phyloP scores from a whole-genome alignment of 2,888 invertebrate species.

The Synanthedon andrenaeformis region DNA sequence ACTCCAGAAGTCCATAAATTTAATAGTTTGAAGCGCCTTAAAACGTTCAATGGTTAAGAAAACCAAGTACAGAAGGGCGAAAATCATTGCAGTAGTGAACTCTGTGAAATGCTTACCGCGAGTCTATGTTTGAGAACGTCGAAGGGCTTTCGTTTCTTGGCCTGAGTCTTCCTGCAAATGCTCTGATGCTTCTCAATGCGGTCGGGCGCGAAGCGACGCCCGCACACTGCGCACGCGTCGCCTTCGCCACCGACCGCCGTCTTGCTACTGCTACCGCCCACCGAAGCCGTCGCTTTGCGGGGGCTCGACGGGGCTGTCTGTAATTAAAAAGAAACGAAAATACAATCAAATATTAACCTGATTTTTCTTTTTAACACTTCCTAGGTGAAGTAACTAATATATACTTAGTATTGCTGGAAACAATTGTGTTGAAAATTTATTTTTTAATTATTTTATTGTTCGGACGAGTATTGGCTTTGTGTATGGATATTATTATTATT shows the following conservation, averaged over 20 bases:
- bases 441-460: too few species aligned
- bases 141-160: constrained; percentile 90
- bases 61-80: too few species aligned
- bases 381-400: too few species aligned
- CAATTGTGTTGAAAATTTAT: too few species aligned
- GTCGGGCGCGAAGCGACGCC: constrained; percentile 84
- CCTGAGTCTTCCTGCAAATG: constrained; percentile 83
- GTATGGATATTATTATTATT: too few species aligned
- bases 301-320: not conserved
- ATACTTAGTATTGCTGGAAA: too few species aligned
- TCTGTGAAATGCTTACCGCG: constrained; percentile 32
- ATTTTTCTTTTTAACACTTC: too few species aligned
- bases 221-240: constrained; percentile 78
- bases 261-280: not conserved
- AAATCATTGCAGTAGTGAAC: not conserved
- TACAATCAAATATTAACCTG: not conserved
- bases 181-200: constrained; percentile 84
- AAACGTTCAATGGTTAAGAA: too few species aligned
- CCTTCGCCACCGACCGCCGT: constrained; percentile 11
- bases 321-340: not conserved
- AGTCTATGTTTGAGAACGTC: constrained; percentile 93
- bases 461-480: too few species aligned
- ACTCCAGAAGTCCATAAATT: too few species aligned
- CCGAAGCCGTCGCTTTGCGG: not conserved
- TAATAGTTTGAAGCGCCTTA: too few species aligned